Evolutionary conservation across 2,797 vertebrate species (phyloP), one percentile per base, ranked within the genome.

Genomic region (Aselliscus stoliczkanus): DNA sequence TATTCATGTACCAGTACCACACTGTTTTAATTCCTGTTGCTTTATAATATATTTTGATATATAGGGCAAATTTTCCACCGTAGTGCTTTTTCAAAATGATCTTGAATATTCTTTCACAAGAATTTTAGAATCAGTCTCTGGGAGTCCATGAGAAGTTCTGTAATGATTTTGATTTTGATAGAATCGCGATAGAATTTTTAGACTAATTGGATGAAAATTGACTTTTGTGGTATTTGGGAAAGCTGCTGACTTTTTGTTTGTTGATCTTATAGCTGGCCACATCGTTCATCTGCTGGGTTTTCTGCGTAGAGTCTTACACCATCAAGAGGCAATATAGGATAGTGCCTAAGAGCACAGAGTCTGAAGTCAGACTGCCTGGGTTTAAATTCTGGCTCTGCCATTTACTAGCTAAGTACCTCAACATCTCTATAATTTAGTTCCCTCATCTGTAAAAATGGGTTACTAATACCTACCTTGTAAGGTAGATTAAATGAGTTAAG

Each of bases 111-210:
- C 42, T 96, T n/a, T 29, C 15, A 9, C 39, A 44, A 73, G 58
- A 88, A 92, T 85, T 93, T 96, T 82, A 81, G 37, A 88, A 67
- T 75, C 80, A 85, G 4, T 64, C 44, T 56, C 3, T 93, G 29
- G 75, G 47, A 29, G 39, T 88, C n/a, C 58, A n/a, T 75, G 27
- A 94, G 50, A 88, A 42, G 8, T 52, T 77, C 39, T 90, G 7
- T 44, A 72, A 11, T 44, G 50, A 82, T 88, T 85, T 93, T 56
- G 1, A 81, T 73, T 92, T 85, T 75, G 23, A 25, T 83, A 75
- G 62, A 88, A 58, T 34, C 88, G 31, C 11, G 39, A 60, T 69
- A 54, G 47, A 70, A 76, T 75, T 75, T 89, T 85, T 25, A 77
- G 37, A 67, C 39, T 90, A 69, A n/a, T 37, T 73, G 39, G 47